phyloP scores from a whole-genome alignment of 2,113 vertebrate genomes.

The Camarhynchus parvulus region DNA sequence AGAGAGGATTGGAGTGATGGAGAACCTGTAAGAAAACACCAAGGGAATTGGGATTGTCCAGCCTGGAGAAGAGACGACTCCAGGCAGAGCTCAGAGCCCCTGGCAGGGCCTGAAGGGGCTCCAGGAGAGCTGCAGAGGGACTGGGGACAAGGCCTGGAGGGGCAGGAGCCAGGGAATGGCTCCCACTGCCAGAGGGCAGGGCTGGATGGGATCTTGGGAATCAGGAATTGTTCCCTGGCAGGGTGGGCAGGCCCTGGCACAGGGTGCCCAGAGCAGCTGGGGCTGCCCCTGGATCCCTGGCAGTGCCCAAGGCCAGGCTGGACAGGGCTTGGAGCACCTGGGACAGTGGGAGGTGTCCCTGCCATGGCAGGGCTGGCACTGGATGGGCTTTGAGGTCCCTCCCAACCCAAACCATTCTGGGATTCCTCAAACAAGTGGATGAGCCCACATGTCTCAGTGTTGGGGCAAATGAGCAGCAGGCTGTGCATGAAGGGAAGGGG shows the following conservation, averaged over 20 bases:
- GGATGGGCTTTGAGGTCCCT: rapidly evolving
- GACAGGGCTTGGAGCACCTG: not conserved
- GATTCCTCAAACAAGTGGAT: not conserved
- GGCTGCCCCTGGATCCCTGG: not conserved
- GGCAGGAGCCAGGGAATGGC: not conserved
- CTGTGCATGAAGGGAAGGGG: rapidly evolving
- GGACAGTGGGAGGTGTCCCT: not conserved
- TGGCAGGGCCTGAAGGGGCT: not conserved
- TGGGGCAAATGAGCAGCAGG: not conserved
- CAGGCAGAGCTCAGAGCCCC: not conserved
- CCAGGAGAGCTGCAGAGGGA: not conserved
- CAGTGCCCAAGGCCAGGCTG: not conserved
- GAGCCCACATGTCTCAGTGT: not conserved
- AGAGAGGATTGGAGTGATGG: not conserved
- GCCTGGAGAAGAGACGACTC: not conserved
- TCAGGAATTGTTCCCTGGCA: not conserved
- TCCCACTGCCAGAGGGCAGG: not conserved
- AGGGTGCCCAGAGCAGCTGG: not conserved
- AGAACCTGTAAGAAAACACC: not conserved
- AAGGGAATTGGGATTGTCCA: not conserved
- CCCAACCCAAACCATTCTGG: not conserved
- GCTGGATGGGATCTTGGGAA: not conserved
- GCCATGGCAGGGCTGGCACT: too few species aligned
- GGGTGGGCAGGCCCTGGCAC: not conserved
- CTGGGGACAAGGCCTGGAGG: not conserved